Conservation (phyloP, 2,113 vertebrate genomes). For the Lycocorax pyrrhopterus region DNA sequence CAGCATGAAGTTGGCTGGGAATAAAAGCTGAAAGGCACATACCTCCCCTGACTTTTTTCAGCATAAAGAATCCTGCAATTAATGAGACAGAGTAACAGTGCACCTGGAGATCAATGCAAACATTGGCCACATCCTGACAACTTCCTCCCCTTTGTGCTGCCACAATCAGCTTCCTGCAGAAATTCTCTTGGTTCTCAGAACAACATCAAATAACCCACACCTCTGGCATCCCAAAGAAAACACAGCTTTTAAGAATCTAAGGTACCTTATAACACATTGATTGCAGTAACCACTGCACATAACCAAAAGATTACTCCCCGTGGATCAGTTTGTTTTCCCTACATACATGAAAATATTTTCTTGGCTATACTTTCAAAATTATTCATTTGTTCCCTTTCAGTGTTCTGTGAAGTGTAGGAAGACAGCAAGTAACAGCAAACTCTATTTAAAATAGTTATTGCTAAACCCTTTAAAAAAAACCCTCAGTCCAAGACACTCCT, state of each 20-base stretch:
- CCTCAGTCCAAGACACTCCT: background rate
- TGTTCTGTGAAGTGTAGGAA: background rate
- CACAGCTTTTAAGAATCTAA: background rate
- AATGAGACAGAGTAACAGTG: background rate
- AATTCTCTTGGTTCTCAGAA: background rate
- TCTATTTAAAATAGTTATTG: background rate
- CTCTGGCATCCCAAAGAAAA: background rate
- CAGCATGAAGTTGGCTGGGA: background rate
- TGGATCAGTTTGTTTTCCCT: background rate
- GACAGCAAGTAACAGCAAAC: background rate
- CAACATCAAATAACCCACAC: background rate
- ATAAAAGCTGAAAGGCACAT: background rate
- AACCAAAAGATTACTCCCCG: background rate
- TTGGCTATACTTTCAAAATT: background rate
- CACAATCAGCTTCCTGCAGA: constrained; percentile 20
- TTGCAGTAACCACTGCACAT: background rate
- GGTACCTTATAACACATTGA: background rate
- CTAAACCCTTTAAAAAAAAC: background rate
- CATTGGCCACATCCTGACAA: background rate
- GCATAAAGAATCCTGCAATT: background rate
- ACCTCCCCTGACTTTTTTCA: background rate
- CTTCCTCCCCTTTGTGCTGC: background rate
- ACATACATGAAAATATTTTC: background rate
- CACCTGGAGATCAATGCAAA: background rate
- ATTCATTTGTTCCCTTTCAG: background rate